Evolutionary conservation across 2,888 invertebrate species (phyloP).

Genomic region (Cinara cedri): DNA sequence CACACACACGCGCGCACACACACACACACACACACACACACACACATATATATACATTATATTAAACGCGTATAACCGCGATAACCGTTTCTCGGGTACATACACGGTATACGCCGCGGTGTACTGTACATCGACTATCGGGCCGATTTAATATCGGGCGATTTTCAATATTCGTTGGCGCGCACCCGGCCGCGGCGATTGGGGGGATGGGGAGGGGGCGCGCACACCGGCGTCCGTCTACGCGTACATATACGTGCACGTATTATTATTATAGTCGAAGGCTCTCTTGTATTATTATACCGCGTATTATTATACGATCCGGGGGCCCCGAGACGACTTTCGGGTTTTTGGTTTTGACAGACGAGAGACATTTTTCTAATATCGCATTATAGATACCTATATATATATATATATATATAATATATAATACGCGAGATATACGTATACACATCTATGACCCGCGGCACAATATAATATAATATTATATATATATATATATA

Average conservation of each 20-base stretch:
- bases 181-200: constrained; percentile 20
- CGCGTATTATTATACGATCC: not conserved
- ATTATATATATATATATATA: not conserved
- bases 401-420: not conserved
- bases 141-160: constrained; percentile 40
- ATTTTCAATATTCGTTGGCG: constrained; percentile 45
- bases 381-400: not conserved
- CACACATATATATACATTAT: too few species aligned
- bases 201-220: not conserved
- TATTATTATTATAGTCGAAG: not conserved
- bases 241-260: not conserved
- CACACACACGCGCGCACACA: too few species aligned
- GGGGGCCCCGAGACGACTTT: not conserved
- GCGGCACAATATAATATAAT: not conserved
- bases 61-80: too few species aligned
- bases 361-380: constrained; percentile 46
- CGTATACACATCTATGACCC: too few species aligned
- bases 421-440: not conserved
- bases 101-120: too few species aligned
- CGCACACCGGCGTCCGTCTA: not conserved
- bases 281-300: not conserved
- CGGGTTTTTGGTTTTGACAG: constrained; percentile 52
- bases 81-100: too few species aligned
- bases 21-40: too few species aligned
- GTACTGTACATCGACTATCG: too few species aligned